These are phyloP conservation scores for Lapara coniferarum DNA, from an alignment of 2,888 invertebrate species.

Conservation along the genomic window DNA sequence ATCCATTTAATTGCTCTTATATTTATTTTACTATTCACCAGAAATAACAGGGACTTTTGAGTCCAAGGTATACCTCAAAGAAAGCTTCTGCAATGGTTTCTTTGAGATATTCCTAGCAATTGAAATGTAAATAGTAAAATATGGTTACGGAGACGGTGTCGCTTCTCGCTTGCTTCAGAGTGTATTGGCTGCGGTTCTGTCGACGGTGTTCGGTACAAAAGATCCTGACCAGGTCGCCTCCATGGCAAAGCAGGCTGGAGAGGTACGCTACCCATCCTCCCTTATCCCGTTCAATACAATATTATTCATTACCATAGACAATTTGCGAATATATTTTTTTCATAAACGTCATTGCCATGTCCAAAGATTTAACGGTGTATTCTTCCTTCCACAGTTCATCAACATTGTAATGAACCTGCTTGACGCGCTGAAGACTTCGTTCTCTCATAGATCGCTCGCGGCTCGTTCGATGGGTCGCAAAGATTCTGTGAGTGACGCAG, in stretches of 20 bases:
- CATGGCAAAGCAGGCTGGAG: conserved; percentile 97
- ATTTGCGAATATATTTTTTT: neutral
- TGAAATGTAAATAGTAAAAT: conserved; percentile 78
- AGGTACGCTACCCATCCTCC: conserved; percentile 89
- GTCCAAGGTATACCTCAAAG: conserved; percentile 64
- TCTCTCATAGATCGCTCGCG: conserved; percentile 94
- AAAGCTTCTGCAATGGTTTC: conserved; percentile 41
- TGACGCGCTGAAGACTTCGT: conserved; percentile 95
- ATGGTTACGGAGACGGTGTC: conserved; percentile 81
- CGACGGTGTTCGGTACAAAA: conserved; percentile 94
- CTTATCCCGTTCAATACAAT: conserved; percentile 38
- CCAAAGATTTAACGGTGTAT: neutral
- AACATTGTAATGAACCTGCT: conserved; percentile 95
- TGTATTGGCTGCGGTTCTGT: conserved; percentile 95
- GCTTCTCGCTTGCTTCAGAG: conserved; percentile 90
- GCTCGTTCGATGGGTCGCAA: conserved; percentile 93
- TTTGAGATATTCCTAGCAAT: conserved; percentile 64
- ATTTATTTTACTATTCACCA: conserved; percentile 55
- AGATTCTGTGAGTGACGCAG: conserved; percentile 95
- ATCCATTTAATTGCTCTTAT: conserved; percentile 49
- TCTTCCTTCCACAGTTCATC: conserved; percentile 87
- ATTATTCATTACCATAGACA: neutral
- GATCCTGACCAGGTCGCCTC: conserved; percentile 96
- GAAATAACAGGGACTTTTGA: conserved; percentile 67
- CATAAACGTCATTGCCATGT: neutral